These are phyloP conservation scores for Aleiodes leptofemur DNA, from an alignment of 2,888 invertebrate genomes.

Conservation along the genomic window DNA sequence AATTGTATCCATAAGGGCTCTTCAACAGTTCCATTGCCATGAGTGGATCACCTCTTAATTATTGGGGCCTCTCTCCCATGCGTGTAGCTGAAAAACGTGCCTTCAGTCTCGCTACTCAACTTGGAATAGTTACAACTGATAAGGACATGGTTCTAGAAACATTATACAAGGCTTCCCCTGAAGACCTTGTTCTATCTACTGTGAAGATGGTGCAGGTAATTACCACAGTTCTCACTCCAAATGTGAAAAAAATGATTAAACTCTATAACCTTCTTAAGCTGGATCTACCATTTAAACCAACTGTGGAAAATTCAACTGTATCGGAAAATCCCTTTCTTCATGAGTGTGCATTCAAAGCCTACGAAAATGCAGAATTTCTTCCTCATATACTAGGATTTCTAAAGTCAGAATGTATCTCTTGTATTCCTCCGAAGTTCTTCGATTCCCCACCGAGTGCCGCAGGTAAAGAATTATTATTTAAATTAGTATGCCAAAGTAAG, in stretches of 20 bases:
- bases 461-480: too few relatives aligned
- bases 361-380: conserved; percentile 76
- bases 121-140: conserved; percentile 65
- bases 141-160: conserved; percentile 70
- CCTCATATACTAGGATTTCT: conserved; percentile 77
- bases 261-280: neutral
- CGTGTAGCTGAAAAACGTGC: conserved; percentile 55
- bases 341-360: conserved; percentile 71
- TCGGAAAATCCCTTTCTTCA: conserved; percentile 76
- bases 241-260: neutral
- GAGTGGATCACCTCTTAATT: conserved; percentile 77
- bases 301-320: conserved; percentile 75
- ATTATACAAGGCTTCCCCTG: conserved; percentile 71
- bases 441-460: too few relatives aligned
- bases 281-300: conserved; percentile 76
- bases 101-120: conserved; percentile 68
- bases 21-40: conserved; percentile 78
- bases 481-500: too few relatives aligned
- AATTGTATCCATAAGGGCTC: conserved; percentile 68
- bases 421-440: too few relatives aligned
- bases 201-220: conserved; percentile 56
- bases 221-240: too few relatives aligned
- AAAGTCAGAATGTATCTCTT: conserved; percentile 47
- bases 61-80: conserved; percentile 74
- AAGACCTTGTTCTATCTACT: conserved; percentile 72